A percentile compares a stretch with the other conserved stretches of the same genome.
These are phyloP conservation scores for Apis mellifera DNA, from an alignment of 1,140 invertebrate genomes.

Conservation along the genomic window Amel_HAv3.1 CM009931.2:7724001-7724500, in stretches of 20 bases:
- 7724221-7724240: too few species aligned
- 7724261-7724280: too few species aligned
- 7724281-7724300: neutral
- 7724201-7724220: too few species aligned
- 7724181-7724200: too few species aligned
- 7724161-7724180: too few species aligned
- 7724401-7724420: neutral
- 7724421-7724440: neutral
- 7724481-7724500: constrained; percentile 22
- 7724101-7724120: neutral
- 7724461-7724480: constrained; percentile 26
- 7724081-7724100: neutral
- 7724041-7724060: neutral
- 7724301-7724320: neutral
- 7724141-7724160: too few species aligned
- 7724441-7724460: neutral
- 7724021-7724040: neutral
- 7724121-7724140: too few species aligned
- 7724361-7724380: neutral
- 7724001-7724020: constrained; percentile 9
- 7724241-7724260: too few species aligned
- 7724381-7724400: too few species aligned
- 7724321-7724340: neutral
- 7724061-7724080: neutral
- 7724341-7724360: too few species aligned